Evolutionary conservation across 2,888 invertebrate genomes (phyloP).

Genomic region (Cantharis flavilabris): DNA sequence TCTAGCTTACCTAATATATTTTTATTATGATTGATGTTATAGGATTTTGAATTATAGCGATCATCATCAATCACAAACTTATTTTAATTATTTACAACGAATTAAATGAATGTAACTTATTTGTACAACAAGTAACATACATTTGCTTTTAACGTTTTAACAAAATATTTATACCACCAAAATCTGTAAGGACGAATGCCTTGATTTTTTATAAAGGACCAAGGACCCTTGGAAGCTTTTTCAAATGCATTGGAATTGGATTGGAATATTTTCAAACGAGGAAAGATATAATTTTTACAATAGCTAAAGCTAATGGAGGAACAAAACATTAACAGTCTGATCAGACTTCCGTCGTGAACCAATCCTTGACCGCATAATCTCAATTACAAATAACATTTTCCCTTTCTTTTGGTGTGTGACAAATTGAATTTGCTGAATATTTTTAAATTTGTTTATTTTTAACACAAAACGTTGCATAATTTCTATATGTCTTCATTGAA

Average conservation of each 20-base stretch:
- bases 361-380: slow-evolving; percentile 51
- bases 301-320: slow-evolving; percentile 10
- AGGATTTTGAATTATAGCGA: neutral
- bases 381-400: slow-evolving; percentile 43
- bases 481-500: neutral
- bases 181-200: neutral
- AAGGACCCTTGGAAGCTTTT: too few species aligned
- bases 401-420: slow-evolving; percentile 19
- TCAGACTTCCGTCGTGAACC: slow-evolving; percentile 33
- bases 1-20: neutral
- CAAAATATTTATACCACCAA: neutral
- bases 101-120: neutral
- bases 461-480: neutral
- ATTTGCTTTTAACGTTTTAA: neutral
- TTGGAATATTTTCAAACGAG: neutral
- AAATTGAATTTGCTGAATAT: slow-evolving; percentile 22
- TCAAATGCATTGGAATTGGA: neutral
- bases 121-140: neutral
- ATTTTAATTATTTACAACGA: neutral
- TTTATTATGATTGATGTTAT: slow-evolving; percentile 2
- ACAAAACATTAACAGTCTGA: slow-evolving; percentile 27
- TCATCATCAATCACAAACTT: neutral
- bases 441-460: neutral
- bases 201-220: too few species aligned
- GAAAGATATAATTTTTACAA: neutral